phyloP scores from a whole-genome alignment of 2,797 vertebrate species.

The Fundulus diaphanus region DNA sequence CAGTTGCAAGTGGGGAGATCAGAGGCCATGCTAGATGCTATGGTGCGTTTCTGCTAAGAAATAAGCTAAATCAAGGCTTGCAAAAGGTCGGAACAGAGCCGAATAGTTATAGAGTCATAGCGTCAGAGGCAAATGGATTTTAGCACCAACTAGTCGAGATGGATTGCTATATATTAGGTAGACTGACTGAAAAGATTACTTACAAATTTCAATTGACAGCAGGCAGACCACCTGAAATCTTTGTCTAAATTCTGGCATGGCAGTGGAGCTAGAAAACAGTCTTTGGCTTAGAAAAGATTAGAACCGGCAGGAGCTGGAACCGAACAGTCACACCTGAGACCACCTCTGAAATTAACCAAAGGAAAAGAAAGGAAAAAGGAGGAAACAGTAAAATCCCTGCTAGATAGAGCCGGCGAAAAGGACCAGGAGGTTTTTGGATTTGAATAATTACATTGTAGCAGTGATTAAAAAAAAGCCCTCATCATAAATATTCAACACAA shows the following conservation, averaged over 20 bases:
- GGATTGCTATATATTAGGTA: neutral
- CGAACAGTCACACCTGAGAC: neutral
- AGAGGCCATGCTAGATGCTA: neutral
- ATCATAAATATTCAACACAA: neutral
- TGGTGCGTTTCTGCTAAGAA: neutral
- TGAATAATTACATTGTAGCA: neutral
- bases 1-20: neutral
- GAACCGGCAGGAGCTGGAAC: neutral
- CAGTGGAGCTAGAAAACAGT: neutral
- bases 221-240: neutral
- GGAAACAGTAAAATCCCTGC: neutral
- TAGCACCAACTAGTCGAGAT: neutral
- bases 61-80: neutral
- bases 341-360: neutral
- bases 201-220: neutral
- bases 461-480: neutral
- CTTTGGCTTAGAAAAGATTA: neutral
- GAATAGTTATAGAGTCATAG: neutral
- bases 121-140: neutral
- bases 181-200: neutral
- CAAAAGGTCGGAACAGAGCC: neutral
- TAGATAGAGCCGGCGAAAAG: neutral
- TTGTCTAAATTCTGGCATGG: neutral
- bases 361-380: neutral
- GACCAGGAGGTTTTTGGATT: neutral